Conservation (phyloP, 2,113 vertebrate genomes). For the Fregata magnificens region DNA sequence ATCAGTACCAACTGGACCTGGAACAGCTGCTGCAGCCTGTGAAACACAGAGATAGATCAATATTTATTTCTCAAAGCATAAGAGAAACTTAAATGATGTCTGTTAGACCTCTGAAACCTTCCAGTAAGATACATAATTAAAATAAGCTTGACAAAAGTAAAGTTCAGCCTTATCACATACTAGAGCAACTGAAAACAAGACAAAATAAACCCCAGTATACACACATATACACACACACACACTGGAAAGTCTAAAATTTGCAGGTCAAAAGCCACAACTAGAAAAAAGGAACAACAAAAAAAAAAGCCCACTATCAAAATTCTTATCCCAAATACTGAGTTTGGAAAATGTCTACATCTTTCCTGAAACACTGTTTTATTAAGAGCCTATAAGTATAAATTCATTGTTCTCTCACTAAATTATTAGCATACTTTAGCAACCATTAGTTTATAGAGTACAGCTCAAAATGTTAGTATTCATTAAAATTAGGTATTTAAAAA, state of each 20-base stretch:
- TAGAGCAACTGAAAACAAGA: constrained; percentile 53
- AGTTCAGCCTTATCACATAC: constrained; percentile 50
- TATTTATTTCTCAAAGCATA: neutral
- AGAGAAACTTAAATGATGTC: neutral
- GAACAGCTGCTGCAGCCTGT: constrained; percentile 90
- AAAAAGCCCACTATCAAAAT: neutral
- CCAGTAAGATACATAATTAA: constrained; percentile 20
- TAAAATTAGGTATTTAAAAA: neutral
- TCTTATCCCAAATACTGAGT: neutral
- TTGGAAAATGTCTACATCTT: neutral
- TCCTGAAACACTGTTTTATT: neutral
- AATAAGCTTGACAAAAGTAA: constrained; percentile 53
- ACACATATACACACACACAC: neutral
- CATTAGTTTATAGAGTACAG: constrained; percentile 35
- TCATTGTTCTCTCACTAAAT: neutral
- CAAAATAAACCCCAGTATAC: constrained; percentile 29
- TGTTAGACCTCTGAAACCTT: constrained; percentile 40
- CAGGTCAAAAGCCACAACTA: constrained; percentile 51
- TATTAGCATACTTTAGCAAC: constrained; percentile 18
- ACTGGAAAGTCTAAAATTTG: constrained; percentile 29
- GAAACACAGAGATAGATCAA: constrained; percentile 55
- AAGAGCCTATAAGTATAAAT: neutral
- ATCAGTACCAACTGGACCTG: constrained; percentile 87
- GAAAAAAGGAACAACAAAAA: constrained; percentile 37
- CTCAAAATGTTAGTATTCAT: neutral